These are phyloP conservation scores for Emmelina monodactyla DNA, from an alignment of 2,888 invertebrate species.

Conservation along the genomic window DNA sequence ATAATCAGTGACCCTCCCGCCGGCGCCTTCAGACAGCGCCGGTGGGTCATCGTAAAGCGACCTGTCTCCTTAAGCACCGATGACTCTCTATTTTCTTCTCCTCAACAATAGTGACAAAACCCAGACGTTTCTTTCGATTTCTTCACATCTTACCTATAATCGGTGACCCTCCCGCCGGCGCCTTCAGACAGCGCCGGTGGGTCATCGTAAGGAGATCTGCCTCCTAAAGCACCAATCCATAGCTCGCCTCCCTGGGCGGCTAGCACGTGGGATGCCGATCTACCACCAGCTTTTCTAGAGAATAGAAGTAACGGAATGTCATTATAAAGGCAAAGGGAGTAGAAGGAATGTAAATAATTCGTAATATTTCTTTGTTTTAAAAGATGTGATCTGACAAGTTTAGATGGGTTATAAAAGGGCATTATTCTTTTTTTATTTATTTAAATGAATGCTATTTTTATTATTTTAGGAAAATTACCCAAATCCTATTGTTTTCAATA, in stretches of 20 bases:
- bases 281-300: conserved; percentile 77
- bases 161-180: conserved; percentile 91
- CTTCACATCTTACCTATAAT: conserved; percentile 75
- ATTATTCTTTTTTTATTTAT: too few relatives aligned
- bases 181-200: conserved; percentile 96
- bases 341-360: background rate
- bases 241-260: conserved; percentile 96
- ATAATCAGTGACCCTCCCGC: conserved; percentile 94
- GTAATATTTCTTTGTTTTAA: too few relatives aligned
- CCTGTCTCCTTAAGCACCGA: conserved; percentile 88
- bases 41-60: conserved; percentile 94
- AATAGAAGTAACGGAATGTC: too few relatives aligned
- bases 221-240: conserved; percentile 91
- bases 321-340: background rate
- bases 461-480: too few relatives aligned
- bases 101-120: too few relatives aligned
- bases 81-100: too few relatives aligned
- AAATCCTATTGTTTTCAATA: too few relatives aligned
- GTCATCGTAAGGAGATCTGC: conserved; percentile 89
- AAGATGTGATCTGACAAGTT: too few relatives aligned
- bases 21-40: conserved; percentile 92
- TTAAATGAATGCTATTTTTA: too few relatives aligned
- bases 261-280: conserved; percentile 90
- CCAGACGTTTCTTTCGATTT: too few relatives aligned
- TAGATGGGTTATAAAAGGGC: too few relatives aligned